Base-by-base conservation (phyloP, 2,797 vertebrate genomes). In the Chelmon rostratus region DNA sequence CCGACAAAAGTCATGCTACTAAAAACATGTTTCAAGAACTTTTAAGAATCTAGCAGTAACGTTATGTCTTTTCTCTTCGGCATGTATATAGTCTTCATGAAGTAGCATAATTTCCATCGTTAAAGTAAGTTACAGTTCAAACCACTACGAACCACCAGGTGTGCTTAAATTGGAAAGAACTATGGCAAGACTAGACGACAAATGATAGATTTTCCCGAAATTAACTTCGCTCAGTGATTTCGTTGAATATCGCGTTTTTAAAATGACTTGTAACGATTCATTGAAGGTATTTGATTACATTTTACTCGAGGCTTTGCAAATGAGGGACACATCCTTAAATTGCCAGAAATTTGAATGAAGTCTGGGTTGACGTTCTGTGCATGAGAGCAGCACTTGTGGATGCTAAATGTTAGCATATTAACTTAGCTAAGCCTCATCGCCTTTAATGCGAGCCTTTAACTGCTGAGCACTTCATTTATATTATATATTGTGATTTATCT, bases 1-100 rank as follows among this genome's bases (percentile, higher is more conserved):
- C 1, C 0, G 2, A 2, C 12, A 0, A 2, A 46, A n/a, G 0
- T 25, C 0, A 3, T 8, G 12, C 7, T 10, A 21, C 8, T 1
- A 18, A 35, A 8, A 8, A 11, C 5, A 18, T 6, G 1, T 71
- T 25, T 35, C 0, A 37, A 8, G 0, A 16, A 3, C 0, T 7
- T 42, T 1, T n/a, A 25, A 1, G 2, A 46, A 1, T 28, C 1
- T 0, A 9, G 0, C 0, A 2, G 16, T 6, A 1, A 31, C 28
- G 28, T 3, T 42, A 0, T 38, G 15, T 8, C 7, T 8, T 8
- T 10, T 11, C 5, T 38, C 18, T 84, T 89, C 58, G 74, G 73
- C 71, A 6, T 42, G 5, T 16, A 0, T 2, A 10, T 23, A 6
- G 47, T 19, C 0, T 42, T 1, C 6, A 35, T 4, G 0, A 7